These are phyloP conservation scores for Volucella inflata DNA, from an alignment of 2,888 invertebrate species.

Conservation along the genomic window DNA sequence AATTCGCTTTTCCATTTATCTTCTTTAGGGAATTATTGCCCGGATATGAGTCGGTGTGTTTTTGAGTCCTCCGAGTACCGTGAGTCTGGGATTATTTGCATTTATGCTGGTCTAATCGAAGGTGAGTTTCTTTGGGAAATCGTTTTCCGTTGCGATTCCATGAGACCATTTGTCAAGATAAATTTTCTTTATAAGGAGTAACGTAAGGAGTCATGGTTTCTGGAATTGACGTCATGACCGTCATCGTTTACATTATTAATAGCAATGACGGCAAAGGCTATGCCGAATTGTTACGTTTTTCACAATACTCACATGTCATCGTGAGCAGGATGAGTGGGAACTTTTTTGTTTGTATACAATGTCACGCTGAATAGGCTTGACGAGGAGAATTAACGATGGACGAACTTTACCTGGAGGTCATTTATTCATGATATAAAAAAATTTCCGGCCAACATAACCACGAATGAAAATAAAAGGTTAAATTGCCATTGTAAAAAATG, in stretches of 20 bases:
- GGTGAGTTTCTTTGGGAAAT: slow-evolving; percentile 11
- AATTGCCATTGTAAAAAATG: too few relatives aligned
- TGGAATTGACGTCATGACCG: slow-evolving; percentile 21
- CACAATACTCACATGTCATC: too few relatives aligned
- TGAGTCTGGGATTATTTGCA: slow-evolving; percentile 19
- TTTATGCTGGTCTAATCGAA: slow-evolving; percentile 15
- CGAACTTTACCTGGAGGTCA: too few relatives aligned
- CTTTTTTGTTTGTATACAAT: too few relatives aligned
- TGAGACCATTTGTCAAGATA: slow-evolving; percentile 33
- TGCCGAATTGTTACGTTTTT: neutral
- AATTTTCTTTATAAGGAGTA: slow-evolving; percentile 17
- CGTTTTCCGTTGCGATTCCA: neutral
- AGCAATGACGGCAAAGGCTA: neutral
- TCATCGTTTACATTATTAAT: slow-evolving; percentile 24
- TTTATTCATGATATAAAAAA: too few relatives aligned
- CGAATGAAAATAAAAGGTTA: too few relatives aligned
- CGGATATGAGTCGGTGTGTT: too few relatives aligned
- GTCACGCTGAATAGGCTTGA: too few relatives aligned
- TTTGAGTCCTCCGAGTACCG: too few relatives aligned
- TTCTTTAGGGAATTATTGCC: neutral
- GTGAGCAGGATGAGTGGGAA: neutral
- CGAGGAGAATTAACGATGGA: too few relatives aligned
- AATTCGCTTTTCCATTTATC: slow-evolving; percentile 18
- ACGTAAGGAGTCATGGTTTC: slow-evolving; percentile 6
- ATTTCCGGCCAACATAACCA: too few relatives aligned